Evolutionary conservation across 2,113 vertebrate species (phyloP), one percentile per base, ranked within the genome.

Genomic region (Rhizomys pruinosus): DNA sequence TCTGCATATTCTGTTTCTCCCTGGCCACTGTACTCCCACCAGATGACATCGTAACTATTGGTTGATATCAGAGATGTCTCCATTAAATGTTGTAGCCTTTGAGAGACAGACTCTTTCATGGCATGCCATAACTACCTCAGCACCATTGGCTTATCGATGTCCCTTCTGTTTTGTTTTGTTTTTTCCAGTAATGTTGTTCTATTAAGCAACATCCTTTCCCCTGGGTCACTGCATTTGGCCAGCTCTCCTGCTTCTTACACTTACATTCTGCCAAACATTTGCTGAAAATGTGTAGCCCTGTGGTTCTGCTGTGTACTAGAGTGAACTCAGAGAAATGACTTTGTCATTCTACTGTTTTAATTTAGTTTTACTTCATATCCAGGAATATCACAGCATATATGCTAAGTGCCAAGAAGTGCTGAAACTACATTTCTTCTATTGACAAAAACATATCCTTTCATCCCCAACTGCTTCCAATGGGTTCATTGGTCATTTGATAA

Each of bases 321-420:
- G 42, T 44, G 68, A 94, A 93, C 42, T 47, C 29, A 57, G 12
- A 95, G 27, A 89, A 89, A 89, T 29, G 32, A 11, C 12, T 72
- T 59, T 77, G 22, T 77, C 52, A 91, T 57, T 76, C 20, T 42
- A 37, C 7, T 66, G n/a, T 84, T 87, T 77, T 84, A 68, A 80
- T 92, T 89, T 94, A 79, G 7, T 76, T 92, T 95, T 96, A 89
- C 27, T 71, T 89, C 29, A 52, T 77, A 57, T 25, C 29, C 72
- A 44, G 12, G 42, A 90, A 1, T 64, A 92, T 66, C 8, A 87
- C 25, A 42, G 12, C 2, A 74, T 9, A 90, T 91, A 3, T 74
- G 44, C 34, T 9, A 2, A 57, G 39, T 57, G 84, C 39, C 19
- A 20, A 72, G 61, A 80, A 74, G 11, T 55, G 55, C 5, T 44